Percentiles rank a stretch among this genome's conserved stretches.
Evolutionary conservation across 2,113 vertebrate genomes (phyloP).

Genomic region (Myotis yumanensis): DNA sequence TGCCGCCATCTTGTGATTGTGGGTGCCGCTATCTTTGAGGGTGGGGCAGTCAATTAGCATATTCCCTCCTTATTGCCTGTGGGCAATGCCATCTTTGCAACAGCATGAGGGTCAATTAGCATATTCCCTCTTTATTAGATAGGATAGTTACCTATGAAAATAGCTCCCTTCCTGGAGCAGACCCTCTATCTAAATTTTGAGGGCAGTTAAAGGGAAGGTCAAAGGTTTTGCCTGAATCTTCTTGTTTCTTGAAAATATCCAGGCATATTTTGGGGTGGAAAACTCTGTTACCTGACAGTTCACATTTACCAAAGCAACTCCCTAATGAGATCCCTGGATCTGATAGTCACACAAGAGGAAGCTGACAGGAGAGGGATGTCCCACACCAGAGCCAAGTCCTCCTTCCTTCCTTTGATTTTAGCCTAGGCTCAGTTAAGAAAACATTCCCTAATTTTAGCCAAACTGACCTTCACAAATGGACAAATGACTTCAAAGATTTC

Average conservation of each 20-base stretch:
- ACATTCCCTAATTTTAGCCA: not conserved
- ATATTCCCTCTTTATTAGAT: no score
- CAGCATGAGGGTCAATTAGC: no score
- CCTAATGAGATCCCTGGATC: not conserved
- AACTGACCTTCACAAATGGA: not conserved
- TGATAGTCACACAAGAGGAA: accelerated
- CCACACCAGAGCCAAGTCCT: not conserved
- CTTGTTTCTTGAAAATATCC: not conserved
- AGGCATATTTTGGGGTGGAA: not conserved
- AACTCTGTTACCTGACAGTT: not conserved
- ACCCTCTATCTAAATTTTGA: not conserved
- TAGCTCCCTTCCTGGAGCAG: not conserved
- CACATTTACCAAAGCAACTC: not conserved
- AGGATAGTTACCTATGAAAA: not conserved
- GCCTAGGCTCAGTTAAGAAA: not conserved
- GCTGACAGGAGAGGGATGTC: accelerated
- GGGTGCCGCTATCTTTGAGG: no score
- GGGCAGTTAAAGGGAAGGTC: not conserved
- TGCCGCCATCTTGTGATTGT: no score
- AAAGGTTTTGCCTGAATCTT: not conserved
- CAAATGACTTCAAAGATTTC: not conserved
- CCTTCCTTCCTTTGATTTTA: not conserved
- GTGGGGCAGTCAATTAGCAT: no score
- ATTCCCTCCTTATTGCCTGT: no score
- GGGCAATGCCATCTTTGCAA: no score